Conservation (phyloP, 2,888 invertebrate species). For the Callimorpha dominula region DNA sequence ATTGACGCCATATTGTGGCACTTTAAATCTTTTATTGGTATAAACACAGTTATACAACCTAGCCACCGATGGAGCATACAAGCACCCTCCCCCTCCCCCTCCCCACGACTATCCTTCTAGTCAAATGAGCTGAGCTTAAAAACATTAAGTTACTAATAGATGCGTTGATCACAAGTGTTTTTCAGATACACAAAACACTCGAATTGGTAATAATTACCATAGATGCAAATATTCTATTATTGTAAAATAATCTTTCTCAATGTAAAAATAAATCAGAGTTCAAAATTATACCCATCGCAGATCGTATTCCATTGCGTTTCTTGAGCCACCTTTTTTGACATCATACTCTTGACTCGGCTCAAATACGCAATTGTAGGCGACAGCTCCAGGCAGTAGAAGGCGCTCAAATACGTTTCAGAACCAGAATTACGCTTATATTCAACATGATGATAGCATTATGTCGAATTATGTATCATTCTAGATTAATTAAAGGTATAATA, state of each 20-base stretch:
- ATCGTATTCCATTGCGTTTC: background rate
- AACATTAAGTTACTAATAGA: slow-evolving; percentile 1
- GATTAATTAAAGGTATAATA: background rate
- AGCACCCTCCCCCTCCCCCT: background rate
- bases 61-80: slow-evolving; percentile 9
- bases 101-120: slow-evolving; percentile 14
- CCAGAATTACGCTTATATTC: slow-evolving; percentile 11
- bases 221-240: background rate
- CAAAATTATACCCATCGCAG: background rate
- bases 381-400: background rate
- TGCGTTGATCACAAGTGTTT: background rate
- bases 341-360: background rate
- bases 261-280: background rate
- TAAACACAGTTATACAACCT: background rate
- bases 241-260: background rate
- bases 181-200: background rate
- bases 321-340: background rate
- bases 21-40: background rate
- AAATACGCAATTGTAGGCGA: background rate
- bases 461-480: background rate
- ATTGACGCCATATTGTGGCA: slow-evolving; percentile 2
- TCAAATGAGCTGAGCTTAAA: slow-evolving; percentile 8
- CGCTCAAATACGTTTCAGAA: slow-evolving; percentile 1
- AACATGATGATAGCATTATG: background rate
- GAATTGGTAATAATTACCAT: no score